phyloP scores from a whole-genome alignment of 2,888 invertebrate genomes.

The Mellilla xanthometata region DNA sequence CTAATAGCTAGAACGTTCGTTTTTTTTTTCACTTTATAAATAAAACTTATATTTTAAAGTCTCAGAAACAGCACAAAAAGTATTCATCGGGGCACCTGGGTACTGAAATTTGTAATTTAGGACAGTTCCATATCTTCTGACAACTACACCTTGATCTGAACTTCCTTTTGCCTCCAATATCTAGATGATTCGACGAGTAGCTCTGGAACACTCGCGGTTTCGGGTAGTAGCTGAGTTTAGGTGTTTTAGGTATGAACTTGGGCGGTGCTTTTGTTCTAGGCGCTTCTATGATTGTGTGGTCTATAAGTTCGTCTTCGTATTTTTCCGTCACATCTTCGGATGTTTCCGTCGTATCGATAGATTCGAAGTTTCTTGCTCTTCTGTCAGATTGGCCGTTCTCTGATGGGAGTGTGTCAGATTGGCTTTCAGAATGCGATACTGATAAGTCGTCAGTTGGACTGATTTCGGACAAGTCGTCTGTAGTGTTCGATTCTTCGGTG shows the following conservation, averaged over 20 bases:
- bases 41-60: no score
- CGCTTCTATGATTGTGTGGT: slow-evolving; percentile 33
- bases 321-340: slow-evolving; percentile 37
- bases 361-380: slow-evolving; percentile 25
- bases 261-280: slow-evolving; percentile 34
- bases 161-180: slow-evolving; percentile 47
- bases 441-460: slow-evolving; percentile 18
- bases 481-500: slow-evolving; percentile 5
- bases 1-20: no score
- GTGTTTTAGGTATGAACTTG: slow-evolving; percentile 48
- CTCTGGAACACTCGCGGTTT: slow-evolving; percentile 37
- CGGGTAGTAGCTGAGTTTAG: slow-evolving; percentile 61
- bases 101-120: slow-evolving; percentile 71
- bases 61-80: slow-evolving; percentile 73
- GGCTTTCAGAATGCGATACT: slow-evolving; percentile 19
- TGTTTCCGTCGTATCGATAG: slow-evolving; percentile 36
- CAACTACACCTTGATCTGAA: slow-evolving; percentile 71
- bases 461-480: slow-evolving; percentile 3
- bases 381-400: slow-evolving; percentile 27
- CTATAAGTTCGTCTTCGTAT: slow-evolving; percentile 29
- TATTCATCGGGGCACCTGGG: slow-evolving; percentile 73
- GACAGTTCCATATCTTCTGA: slow-evolving; percentile 75
- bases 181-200: slow-evolving; percentile 53
- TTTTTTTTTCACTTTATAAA: no score
- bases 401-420: slow-evolving; percentile 22